Evolutionary conservation across 2,113 vertebrate species (phyloP), one percentile per base, ranked within the genome.

Genomic region (Barnardius zonarius): DNA sequence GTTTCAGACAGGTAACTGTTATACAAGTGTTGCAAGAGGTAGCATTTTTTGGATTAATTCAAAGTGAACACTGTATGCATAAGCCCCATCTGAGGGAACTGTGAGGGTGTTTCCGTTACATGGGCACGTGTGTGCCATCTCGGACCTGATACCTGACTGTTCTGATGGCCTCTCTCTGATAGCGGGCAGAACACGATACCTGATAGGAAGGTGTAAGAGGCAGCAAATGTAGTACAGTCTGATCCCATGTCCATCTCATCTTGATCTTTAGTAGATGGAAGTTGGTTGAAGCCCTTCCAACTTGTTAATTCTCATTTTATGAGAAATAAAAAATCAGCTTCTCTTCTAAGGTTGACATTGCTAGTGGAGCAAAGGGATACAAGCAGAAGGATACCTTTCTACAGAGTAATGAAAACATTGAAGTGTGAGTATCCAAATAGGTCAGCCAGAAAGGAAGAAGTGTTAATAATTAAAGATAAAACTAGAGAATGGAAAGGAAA

Each of bases 401-500:
- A 31, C 25, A 62, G 28, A 62, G 62, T 84, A 92, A 86, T 70
- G 57, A 78, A 88, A 92, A 86, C 8, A 1, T 14, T 68, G 70
- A 94, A 52, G 48, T 86, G 11, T 88, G 86, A 78, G 61, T 91
- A 81, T 88, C 55, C 90, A 95, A 87, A 88, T 87, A 96, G 95
- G 95, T 97, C 95, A 96, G n/a, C 52, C 83, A 95, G 93, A 94
- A 95, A 96, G 86, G 88, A 95, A 90, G 92, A 92, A 93, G 78
- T 66, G 37, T 97, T 95, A 96, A 96, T 96, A 89, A 97, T 97
- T 96, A 84, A 96, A 90, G 90, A 80, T 23, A 90, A 88, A 88
- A 87, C 86, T 54, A 85, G 93, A 96, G 91, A 95, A 95, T 62
- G 89, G 95, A 96, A 97, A 95, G 63, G 24, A 79, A 95, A 92